These are phyloP conservation scores for Zoanthus sociatus DNA, from an alignment of 92 coral and sea anemone genomes.

Conservation along the genomic window DNA sequence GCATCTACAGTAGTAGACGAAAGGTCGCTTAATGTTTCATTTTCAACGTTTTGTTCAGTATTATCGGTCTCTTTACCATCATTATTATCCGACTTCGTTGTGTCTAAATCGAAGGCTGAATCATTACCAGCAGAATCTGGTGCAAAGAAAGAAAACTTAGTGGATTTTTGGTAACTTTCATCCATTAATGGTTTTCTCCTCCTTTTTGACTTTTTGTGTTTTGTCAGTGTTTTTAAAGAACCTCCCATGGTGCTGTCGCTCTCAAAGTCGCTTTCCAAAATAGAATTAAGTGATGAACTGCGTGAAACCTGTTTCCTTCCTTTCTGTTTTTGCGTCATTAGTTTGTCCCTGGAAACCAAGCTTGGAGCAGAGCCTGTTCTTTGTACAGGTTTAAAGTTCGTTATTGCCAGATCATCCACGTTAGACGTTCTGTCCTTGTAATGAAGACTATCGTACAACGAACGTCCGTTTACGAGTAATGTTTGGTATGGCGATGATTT, in stretches of 20 bases:
- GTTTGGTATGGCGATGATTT: not conserved
- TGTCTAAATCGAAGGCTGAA: not conserved
- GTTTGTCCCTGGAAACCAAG: constrained; percentile 55
- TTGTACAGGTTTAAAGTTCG: constrained; percentile 41
- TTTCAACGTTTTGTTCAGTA: not conserved
- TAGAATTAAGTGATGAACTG: constrained; percentile 29
- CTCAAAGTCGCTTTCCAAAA: constrained; percentile 18
- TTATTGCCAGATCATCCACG: constrained; percentile 26
- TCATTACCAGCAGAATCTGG: not conserved
- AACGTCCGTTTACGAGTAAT: not conserved
- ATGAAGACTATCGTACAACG: not conserved
- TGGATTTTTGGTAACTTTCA: not conserved
- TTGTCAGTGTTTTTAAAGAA: constrained; percentile 24
- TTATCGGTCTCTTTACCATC: not conserved
- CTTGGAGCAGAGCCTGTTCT: constrained; percentile 78
- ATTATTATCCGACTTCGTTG: too few species aligned
- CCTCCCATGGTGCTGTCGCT: not conserved
- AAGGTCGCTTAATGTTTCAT: too few species aligned
- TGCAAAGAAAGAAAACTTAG: constrained; percentile 16
- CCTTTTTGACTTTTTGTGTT: constrained; percentile 15
- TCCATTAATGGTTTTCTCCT: not conserved
- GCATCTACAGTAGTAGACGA: not conserved
- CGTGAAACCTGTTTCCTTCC: constrained; percentile 5
- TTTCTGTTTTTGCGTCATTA: constrained; percentile 2
- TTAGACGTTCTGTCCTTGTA: not conserved